Evolutionary conservation across 2,797 vertebrate species (phyloP).

Genomic region (Bradypus variegatus): DNA sequence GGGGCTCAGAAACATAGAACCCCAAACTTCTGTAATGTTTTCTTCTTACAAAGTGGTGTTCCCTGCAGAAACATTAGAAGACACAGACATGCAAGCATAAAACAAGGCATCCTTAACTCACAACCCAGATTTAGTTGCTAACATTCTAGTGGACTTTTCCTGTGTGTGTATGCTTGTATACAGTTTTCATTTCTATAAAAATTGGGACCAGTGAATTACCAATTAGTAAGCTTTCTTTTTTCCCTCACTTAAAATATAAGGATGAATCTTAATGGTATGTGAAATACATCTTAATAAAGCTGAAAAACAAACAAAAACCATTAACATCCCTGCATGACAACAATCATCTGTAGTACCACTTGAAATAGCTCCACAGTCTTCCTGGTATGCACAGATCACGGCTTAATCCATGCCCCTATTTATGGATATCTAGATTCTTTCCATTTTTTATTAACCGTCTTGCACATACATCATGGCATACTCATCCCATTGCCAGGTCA

Average conservation of each 20-base stretch:
- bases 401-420: neutral
- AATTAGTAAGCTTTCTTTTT: slow-evolving; percentile 14
- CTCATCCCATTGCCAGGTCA: neutral
- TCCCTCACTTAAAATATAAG: neutral
- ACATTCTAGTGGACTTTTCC: neutral
- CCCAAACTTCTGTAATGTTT: neutral
- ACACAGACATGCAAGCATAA: neutral
- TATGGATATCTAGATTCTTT: neutral
- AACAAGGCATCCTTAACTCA: neutral
- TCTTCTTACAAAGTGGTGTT: neutral
- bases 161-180: neutral
- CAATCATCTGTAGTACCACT: neutral
- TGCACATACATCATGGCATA: neutral
- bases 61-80: neutral
- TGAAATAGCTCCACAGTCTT: neutral
- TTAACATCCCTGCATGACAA: neutral
- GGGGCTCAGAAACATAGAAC: neutral
- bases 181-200: neutral
- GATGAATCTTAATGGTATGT: neutral
- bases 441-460: neutral
- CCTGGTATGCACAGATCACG: neutral
- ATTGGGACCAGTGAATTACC: neutral
- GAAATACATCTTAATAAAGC: neutral
- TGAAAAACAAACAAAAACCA: neutral
- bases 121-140: neutral